phyloP scores from a whole-genome alignment of 2,797 vertebrate genomes.

The Cheirogaleus major region DNA sequence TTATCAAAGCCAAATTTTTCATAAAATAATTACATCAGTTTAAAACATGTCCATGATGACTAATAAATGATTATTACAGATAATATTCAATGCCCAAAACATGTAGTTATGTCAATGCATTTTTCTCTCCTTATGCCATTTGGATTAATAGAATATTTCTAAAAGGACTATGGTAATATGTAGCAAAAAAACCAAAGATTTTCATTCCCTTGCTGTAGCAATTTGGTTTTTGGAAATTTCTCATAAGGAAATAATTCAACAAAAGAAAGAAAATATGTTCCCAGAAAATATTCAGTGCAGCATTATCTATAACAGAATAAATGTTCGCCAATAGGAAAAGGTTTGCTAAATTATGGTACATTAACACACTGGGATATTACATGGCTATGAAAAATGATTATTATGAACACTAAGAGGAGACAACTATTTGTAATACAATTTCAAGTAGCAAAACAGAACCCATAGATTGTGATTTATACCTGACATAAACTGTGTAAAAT shows the following conservation, averaged over 20 bases:
- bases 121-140: background rate
- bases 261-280: constrained; percentile 7
- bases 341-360: constrained; percentile 3
- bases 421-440: constrained; percentile 24
- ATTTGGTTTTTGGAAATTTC: background rate
- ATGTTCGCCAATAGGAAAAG: background rate
- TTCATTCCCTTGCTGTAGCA: background rate
- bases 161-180: background rate
- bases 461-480: constrained; percentile 2
- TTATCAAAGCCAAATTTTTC: constrained; percentile 2
- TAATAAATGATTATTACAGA: background rate
- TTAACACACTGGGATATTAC: background rate
- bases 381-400: constrained; percentile 49
- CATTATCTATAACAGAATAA: background rate
- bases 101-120: background rate
- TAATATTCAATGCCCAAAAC: background rate
- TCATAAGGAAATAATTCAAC: constrained; percentile 2
- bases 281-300: background rate
- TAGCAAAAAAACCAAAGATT: background rate
- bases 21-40: constrained; percentile 7
- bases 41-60: background rate
- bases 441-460: background rate
- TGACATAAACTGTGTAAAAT: constrained; percentile 19
- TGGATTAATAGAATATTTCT: background rate
- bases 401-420: constrained; percentile 48